Base-by-base conservation (phyloP, 2,888 invertebrate species). In the Orchesellides sinensis region DNA sequence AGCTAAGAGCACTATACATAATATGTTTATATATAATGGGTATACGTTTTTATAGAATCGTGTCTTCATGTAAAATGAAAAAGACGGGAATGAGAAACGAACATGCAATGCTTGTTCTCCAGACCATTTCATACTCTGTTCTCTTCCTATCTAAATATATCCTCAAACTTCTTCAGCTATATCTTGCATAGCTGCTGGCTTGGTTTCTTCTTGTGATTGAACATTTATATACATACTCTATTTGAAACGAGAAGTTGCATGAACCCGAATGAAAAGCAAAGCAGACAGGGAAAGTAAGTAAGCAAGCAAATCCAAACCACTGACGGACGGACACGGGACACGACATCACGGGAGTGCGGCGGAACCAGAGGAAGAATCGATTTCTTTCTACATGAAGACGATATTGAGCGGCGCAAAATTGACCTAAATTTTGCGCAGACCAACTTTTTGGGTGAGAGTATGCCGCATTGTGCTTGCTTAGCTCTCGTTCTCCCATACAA, bases 321-420 rank as follows among this genome's bases (percentile, higher is more conserved):
- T 75, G 65, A 75, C 75, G 75, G 75, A 56, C 56, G 56, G 45
- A 40, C 65, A 75, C 56, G 65, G 75, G 72, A 72, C 69, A 72
- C 72, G 72, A 59, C 72, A 72, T 72, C 59, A 72, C 72, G 75
- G 72, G 73, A 66, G 83, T 80, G 80, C 82, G 83, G 73, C 83
- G 78, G 78, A 75, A 54, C 69, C 74, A 81, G 84, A 85, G 78
- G 69, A 81, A 82, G 83, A 87, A 88, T 88, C 88, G 88, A 88
- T 88, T 87, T 86, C 87, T 88, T 86, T 86, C 81, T 84, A 86
- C 85, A 78, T 83, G 87, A 86, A 85, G 78, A 83, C 84, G 84
- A 84, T 88, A 88, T 88, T 88, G 88, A 88, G 84, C 88, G 88
- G 86, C 87, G 87, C 87, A 86, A 85, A 85, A 84, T 86, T 86